Conservation (phyloP, 2,113 vertebrate species). For the Otus sunia region DNA sequence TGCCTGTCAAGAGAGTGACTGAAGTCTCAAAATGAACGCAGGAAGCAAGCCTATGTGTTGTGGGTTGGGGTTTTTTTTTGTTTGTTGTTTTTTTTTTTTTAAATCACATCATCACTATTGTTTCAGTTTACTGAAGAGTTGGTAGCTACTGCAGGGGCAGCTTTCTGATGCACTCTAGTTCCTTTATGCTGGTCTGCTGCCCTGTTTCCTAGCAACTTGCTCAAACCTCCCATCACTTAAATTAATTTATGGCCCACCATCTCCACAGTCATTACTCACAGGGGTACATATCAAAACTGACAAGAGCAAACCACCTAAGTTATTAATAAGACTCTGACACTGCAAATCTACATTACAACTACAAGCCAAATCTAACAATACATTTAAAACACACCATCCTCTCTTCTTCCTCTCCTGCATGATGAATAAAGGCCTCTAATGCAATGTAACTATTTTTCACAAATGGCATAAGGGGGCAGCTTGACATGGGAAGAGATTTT, state of each 20-base stretch:
- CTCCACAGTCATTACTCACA: conserved; percentile 67
- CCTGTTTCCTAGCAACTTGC: conserved; percentile 80
- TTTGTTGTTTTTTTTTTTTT: not conserved
- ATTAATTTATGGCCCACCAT: conserved; percentile 70
- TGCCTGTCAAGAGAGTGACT: not conserved
- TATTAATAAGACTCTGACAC: conserved; percentile 15
- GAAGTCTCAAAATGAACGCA: not conserved
- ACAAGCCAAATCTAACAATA: not conserved
- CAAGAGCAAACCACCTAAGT: conserved; percentile 15
- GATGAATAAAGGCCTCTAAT: not conserved
- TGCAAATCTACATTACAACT: not conserved
- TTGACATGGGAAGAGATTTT: not conserved
- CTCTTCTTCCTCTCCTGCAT: not conserved
- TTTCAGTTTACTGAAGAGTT: conserved; percentile 4
- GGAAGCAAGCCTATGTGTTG: not conserved
- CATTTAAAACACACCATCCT: not conserved
- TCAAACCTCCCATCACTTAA: conserved; percentile 72
- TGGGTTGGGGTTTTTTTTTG: not conserved
- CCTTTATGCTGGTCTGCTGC: conserved; percentile 31
- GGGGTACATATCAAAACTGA: conserved; percentile 40
- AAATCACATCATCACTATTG: not conserved
- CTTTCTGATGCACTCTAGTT: conserved; percentile 25
- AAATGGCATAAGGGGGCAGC: not conserved
- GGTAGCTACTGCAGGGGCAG: conserved; percentile 64
- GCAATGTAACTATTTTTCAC: not conserved